phyloP scores from a whole-genome alignment of 2,888 invertebrate species.

The Trilocha varians region DNA sequence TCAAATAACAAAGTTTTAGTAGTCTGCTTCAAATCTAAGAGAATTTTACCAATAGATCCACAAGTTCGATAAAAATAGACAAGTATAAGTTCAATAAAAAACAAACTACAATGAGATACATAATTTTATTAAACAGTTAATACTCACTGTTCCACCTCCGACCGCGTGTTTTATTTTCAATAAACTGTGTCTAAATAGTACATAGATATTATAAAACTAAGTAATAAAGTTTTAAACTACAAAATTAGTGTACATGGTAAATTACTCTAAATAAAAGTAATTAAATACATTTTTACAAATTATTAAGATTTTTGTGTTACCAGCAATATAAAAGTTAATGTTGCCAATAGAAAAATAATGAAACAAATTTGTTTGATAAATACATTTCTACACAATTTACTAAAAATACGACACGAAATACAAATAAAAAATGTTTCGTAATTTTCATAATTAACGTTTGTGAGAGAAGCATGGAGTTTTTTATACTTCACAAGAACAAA shows the following conservation, averaged over 20 bases:
- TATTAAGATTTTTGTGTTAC: too few relatives aligned
- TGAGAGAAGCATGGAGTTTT: background rate
- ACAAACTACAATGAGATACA: background rate
- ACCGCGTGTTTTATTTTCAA: conserved; percentile 46
- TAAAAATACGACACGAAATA: conserved; percentile 43
- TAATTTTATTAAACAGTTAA: conserved; percentile 40
- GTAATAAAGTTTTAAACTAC: too few relatives aligned
- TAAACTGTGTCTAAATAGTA: conserved; percentile 27
- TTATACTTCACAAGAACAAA: background rate
- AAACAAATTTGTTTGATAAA: conserved; percentile 6
- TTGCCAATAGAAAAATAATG: background rate
- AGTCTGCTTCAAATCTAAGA: too few relatives aligned
- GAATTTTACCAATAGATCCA: too few relatives aligned
- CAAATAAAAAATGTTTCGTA: conserved; percentile 5
- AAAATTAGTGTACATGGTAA: too few relatives aligned
- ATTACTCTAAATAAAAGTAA: background rate
- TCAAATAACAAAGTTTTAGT: too few relatives aligned
- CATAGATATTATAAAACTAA: too few relatives aligned
- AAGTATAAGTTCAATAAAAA: too few relatives aligned
- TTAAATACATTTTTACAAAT: background rate
- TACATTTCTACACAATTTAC: conserved; percentile 34
- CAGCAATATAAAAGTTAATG: background rate
- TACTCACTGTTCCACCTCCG: conserved; percentile 49
- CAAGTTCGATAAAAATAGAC: too few relatives aligned
- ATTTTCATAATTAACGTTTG: background rate